Conservation (phyloP, 2,797 vertebrate genomes). For the Orientallactaga sibirica region DNA sequence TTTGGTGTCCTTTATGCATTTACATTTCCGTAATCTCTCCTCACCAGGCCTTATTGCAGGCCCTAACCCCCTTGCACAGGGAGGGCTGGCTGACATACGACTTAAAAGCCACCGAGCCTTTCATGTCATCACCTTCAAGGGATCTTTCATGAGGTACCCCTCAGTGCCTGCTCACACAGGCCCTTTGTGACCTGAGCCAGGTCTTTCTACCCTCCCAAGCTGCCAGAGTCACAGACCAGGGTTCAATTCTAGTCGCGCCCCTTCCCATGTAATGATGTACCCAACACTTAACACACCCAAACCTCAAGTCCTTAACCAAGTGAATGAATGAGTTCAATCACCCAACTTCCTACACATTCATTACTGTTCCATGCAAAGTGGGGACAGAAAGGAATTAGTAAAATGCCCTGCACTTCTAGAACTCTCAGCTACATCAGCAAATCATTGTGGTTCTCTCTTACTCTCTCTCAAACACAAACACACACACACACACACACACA, state of each 20-base stretch:
- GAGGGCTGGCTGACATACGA: background rate
- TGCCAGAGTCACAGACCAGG: background rate
- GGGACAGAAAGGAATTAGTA: background rate
- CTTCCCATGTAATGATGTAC: background rate
- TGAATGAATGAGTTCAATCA: background rate
- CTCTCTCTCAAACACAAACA: too few species aligned
- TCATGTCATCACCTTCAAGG: background rate
- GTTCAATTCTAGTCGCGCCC: background rate
- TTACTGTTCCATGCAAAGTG: background rate
- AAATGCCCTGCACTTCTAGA: background rate
- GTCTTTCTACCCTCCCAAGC: background rate
- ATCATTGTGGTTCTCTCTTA: background rate
- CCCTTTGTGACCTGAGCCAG: background rate
- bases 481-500: too few species aligned
- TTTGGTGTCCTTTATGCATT: background rate
- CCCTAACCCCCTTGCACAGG: background rate
- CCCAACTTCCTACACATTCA: background rate
- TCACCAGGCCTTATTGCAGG: too few species aligned
- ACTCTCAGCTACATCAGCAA: background rate
- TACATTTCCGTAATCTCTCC: background rate
- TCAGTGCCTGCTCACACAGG: background rate
- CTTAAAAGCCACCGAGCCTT: background rate
- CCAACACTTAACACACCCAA: background rate
- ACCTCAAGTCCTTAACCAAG: background rate
- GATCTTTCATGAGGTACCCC: background rate